These are phyloP conservation scores for Clarias pachynema DNA, from an alignment of 2,797 vertebrate species.

Conservation along the genomic window DNA sequence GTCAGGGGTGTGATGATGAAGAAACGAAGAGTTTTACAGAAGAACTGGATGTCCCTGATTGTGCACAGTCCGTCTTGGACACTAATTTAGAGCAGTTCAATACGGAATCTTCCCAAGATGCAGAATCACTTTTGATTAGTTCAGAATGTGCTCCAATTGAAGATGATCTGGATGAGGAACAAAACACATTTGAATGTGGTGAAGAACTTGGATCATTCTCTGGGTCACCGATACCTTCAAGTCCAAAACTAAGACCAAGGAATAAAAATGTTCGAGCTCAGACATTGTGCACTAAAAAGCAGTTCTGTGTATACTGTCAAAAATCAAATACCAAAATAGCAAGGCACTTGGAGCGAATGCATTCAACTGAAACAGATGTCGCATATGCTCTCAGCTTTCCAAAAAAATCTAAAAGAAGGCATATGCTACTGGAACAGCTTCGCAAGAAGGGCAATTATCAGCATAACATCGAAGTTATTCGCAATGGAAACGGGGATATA, in stretches of 20 bases:
- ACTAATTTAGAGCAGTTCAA: background rate
- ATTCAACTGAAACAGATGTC: slow-evolving; percentile 42
- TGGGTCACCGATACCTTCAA: background rate
- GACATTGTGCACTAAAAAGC: slow-evolving; percentile 27
- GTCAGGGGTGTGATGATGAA: slow-evolving; percentile 3
- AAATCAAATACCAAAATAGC: slow-evolving; percentile 39
- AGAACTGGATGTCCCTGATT: slow-evolving; percentile 6
- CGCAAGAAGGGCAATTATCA: slow-evolving; percentile 49
- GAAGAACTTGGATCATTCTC: background rate
- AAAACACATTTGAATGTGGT: background rate
- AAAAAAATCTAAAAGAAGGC: slow-evolving; percentile 34
- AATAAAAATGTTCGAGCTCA: background rate
- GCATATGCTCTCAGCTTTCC: slow-evolving; percentile 48
- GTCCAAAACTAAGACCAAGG: background rate
- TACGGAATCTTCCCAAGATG: background rate
- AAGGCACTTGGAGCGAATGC: slow-evolving; percentile 41
- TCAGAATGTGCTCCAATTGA: slow-evolving; percentile 17
- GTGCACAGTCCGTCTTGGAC: background rate
- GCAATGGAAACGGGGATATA: slow-evolving; percentile 44
- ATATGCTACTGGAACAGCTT: slow-evolving; percentile 34
- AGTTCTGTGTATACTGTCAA: slow-evolving; percentile 49
- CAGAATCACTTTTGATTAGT: slow-evolving; percentile 5
- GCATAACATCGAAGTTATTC: slow-evolving; percentile 45
- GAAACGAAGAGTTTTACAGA: slow-evolving; percentile 12
- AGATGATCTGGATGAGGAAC: slow-evolving; percentile 12